Base-by-base conservation (phyloP, 2,113 vertebrate genomes). In the Varanus komodoensis region DNA sequence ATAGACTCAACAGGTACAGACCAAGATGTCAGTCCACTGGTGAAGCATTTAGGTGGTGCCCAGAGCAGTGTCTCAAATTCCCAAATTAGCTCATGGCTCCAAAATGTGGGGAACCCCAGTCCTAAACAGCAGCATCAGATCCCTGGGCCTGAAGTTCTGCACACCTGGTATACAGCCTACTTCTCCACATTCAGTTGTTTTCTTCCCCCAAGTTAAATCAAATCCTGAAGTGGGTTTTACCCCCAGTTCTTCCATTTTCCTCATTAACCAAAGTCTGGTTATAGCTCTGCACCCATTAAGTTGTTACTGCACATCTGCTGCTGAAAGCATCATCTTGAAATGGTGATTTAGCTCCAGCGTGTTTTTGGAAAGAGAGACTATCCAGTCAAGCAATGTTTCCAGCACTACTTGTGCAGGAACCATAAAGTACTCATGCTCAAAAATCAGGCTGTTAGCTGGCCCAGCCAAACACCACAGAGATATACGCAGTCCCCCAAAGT, bases 381-480 rank as follows among this genome's bases (percentile, higher is more conserved):
- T 54, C 25, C 68, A 71, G 87, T 93, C 3, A 0, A 86, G 61
- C 77, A 69, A 38, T 0, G 0, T 38, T 92, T 75, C 89, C 14
- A 79, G 32, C 86, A 5, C 84, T 91, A 38, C 78, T 83, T 88
- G 71, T 83, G 50, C 89, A 94, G 61, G 87, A 92, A 89, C 90
- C 89, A 50, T 90, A 89, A 89, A 93, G 89, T 90, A 92, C 92
- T 89, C 90, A 89, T 25, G 11, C 67, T 34, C 91, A 78, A 69
- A 90, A 77, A 44, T 74, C 90, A 86, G 87, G 29, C 32, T 85
- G 90, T 87, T 71, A 78, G 73, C 71, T 95, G 94, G 86, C 91
- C 84, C 11, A 75, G 50, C 21, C 52, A 85, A 48, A 74, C 85
- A 82, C 84, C 82, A 85, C 64, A 85, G 92, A 92, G 86, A 87